phyloP scores from a whole-genome alignment of 2,797 vertebrate species.

The Rhinogobio ventralis region DNA sequence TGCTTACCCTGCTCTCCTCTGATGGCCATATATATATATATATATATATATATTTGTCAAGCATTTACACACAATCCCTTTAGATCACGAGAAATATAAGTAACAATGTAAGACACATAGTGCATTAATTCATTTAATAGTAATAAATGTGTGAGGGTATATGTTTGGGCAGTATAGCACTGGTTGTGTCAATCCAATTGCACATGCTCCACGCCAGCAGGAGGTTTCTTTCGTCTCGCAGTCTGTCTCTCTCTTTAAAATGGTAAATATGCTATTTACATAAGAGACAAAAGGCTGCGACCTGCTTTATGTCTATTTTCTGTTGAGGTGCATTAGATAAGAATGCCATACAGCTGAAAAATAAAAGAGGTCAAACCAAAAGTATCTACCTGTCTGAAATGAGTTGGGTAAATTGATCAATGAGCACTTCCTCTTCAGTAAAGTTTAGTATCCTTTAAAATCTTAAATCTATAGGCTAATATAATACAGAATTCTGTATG shows the following conservation, averaged over 20 bases:
- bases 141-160: constrained; percentile 12
- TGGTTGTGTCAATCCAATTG: constrained; percentile 48
- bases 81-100: neutral
- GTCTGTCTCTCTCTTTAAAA: constrained; percentile 57
- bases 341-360: neutral
- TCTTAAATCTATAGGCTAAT: neutral
- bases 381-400: neutral
- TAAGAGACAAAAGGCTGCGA: constrained; percentile 37
- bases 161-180: constrained; percentile 29
- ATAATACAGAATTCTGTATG: neutral
- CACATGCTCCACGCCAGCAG: constrained; percentile 53
- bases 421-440: neutral
- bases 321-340: neutral
- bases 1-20: too few relatives aligned
- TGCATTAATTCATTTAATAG: neutral
- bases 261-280: constrained; percentile 60
- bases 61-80: too few relatives aligned
- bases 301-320: neutral
- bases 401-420: neutral
- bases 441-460: neutral
- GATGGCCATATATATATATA: too few relatives aligned
- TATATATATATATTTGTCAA: too few relatives aligned
- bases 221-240: constrained; percentile 52
- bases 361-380: constrained; percentile 24
- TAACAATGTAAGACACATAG: neutral